Evolutionary conservation across 2,113 vertebrate species (phyloP), one percentile per base, ranked within the genome.

Genomic region (Geococcyx californianus): DNA sequence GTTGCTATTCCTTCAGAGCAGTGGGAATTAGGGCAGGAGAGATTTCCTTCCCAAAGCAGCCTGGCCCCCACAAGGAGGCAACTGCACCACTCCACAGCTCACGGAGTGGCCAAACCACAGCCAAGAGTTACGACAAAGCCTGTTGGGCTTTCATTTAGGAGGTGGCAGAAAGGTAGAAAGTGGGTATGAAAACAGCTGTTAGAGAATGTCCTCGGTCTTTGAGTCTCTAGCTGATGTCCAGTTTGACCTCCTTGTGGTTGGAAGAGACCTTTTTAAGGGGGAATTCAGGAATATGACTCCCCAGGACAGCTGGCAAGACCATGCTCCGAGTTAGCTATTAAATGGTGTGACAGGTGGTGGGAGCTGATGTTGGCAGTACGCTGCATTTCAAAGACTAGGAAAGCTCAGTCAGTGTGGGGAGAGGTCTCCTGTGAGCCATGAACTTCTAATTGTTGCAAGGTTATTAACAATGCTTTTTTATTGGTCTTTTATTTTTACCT

Each of bases 81-180:
- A 40, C 79, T 66, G 26, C 31, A 9, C 28, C 2, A 28, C 36
- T 76, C 54, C 3, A 1, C 66, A 34, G 51, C 42, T 56, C 0
- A 0, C 9, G 19, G 3, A 52, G 54, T 2, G 4, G 11, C 33
- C 6, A 0, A 28, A 31, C 24, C 2, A 1, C 34, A 42, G 83
- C 64, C 59, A 59, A 20, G 59, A 52, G 34, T 5, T 47, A 21
- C 44, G 49, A n/a, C 62, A 64, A 28, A 49, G n/a, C n/a, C 19
- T 63, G 10, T 25, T 3, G 1, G 3, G 18, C 11, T 9, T 60
- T 83, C 9, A 0, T 85, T 60, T 47, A 31, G 51, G 51, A 80
- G 16, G 45, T 51, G 40, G 21, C 52, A 76, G 66, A 21, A 74
- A 64, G 40, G 34, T 28, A 33, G 38, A 52, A 72, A 47, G 23